Conservation (phyloP, 2,113 vertebrate species). For the Saguinus midas region DNA sequence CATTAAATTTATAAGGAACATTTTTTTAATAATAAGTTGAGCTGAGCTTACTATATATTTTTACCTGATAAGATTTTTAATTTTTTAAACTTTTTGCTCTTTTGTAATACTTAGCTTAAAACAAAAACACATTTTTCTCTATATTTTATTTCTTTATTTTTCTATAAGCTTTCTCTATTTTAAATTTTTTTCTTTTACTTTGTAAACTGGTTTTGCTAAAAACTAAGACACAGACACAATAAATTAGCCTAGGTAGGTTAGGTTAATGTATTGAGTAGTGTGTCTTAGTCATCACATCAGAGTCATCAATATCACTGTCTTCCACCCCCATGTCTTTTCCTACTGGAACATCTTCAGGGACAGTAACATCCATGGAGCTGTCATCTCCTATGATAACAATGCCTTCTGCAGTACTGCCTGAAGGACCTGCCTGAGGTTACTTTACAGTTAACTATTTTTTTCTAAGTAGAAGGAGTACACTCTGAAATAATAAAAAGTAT, state of each 20-base stretch:
- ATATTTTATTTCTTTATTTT: neutral
- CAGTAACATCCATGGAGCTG: neutral
- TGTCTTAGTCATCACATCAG: neutral
- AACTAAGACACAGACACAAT: neutral
- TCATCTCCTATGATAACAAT: neutral
- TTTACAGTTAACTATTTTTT: neutral
- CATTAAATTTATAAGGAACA: neutral
- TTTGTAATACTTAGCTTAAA: neutral
- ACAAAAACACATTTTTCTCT: neutral
- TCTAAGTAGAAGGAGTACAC: neutral
- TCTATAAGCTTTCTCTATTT: neutral
- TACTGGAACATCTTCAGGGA: neutral
- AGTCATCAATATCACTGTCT: neutral
- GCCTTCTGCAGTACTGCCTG: neutral
- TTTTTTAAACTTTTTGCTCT: neutral
- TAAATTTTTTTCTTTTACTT: neutral
- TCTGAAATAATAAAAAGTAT: neutral
- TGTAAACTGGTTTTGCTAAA: neutral
- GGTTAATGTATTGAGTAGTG: neutral
- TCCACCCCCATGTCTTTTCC: neutral
- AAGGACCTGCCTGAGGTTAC: neutral
- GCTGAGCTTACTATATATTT: neutral
- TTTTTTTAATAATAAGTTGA: neutral
- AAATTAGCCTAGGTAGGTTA: neutral
- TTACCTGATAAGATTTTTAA: neutral